Evolutionary conservation across 2,113 vertebrate genomes (phyloP), one percentile per base, ranked within the genome.

Genomic region (Oreocharis arfaki): DNA sequence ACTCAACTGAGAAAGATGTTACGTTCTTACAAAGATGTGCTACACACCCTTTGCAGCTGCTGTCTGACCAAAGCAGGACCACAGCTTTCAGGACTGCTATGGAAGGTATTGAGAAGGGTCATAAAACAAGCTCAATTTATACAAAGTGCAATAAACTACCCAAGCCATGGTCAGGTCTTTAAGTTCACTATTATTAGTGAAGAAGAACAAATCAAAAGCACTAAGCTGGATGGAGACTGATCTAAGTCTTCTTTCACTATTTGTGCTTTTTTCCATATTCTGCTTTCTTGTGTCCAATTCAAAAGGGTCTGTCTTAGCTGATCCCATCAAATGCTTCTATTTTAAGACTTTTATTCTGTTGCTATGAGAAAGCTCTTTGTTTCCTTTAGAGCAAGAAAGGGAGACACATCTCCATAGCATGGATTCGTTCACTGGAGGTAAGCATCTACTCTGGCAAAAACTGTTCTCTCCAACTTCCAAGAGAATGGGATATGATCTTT

Each of bases 221-320:
- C 49, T 65, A 28, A 65, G 42, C n/a, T 81, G 55, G 16, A 27
- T 90, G 49, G 16, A 17, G 52, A 39, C 67, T 53, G 22, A 60
- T 30, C 20, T 65, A 44, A 63, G 35, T 82, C 82, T 69, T 93
- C 79, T 91, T 90, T n/a, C 6, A 41, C 56, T 65, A 39, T 60
- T 95, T 96, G 97, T 95, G 96, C 96, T 98, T 96, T 96, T 92
- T 84, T 44, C 74, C 83, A 91, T 84, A 82, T 74, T 90, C 93
- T 81, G 27, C 47, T 53, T 50, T 74, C 42, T 78, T 52, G 63
- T 60, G n/a, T 49, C 63, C 64, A 37, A n/a, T 68, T 85, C 42
- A 82, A 50, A 69, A 50, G 47, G 81, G 46, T 46, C 69, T 67
- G 47, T 57, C 59, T 86, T 77, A 59, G 80, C 52, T 71, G 44